Base-by-base conservation (phyloP, 35 echinoderm and acorn worm species). In the Chiridota heheva region DNA sequence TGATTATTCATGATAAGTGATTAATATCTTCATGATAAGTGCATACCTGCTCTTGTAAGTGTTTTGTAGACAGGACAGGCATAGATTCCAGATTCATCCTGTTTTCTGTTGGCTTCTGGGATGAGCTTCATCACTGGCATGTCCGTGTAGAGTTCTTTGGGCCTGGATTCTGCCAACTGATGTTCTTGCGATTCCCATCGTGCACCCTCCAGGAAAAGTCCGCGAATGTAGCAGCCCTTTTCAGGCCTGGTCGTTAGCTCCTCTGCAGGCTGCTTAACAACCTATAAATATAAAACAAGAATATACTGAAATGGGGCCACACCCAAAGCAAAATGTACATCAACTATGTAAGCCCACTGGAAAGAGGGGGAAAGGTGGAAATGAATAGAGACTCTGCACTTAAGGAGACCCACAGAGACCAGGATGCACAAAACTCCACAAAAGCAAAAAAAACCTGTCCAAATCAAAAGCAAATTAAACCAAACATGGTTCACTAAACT, bases 81-180 rank as follows among this genome's bases (percentile, higher is more conserved):
- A 40, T 97, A 97, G 15, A 97, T 97, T 25, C 93, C 93, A 8
- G 40, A 49, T 17, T 73, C 63, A 1, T 88, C 88, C 49, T 91
- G 76, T 58, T 82, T 90, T 40, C 93, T 59, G 65, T 81, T 86
- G 0, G 76, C 93, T 40, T 63, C 79, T 28, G 93, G 93, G 10
- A 97, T 91, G 17, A 97, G 56, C 58, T 97, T 84, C 78, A 97
- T 97, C 15, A 87, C 63, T 3, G 93, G 93, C 93, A 97, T 97
- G 33, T 97, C 93, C 8, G 88, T 91, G 82, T 97, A 97, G 5
- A 97, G 80, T 53, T 97, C 93, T 44, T 97, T 97, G 4, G 93
- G 93, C 65, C 93, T 76, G 42, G 88, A 97, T 72, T 97, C 93
- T 2, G 76, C 81, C 55, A 97, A 72, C 26, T 63, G 39, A 75